Percentiles rank a stretch among this genome's conserved stretches.
Conservation (phyloP, 2,797 vertebrate species). For the Luscinia megarhynchos region DNA sequence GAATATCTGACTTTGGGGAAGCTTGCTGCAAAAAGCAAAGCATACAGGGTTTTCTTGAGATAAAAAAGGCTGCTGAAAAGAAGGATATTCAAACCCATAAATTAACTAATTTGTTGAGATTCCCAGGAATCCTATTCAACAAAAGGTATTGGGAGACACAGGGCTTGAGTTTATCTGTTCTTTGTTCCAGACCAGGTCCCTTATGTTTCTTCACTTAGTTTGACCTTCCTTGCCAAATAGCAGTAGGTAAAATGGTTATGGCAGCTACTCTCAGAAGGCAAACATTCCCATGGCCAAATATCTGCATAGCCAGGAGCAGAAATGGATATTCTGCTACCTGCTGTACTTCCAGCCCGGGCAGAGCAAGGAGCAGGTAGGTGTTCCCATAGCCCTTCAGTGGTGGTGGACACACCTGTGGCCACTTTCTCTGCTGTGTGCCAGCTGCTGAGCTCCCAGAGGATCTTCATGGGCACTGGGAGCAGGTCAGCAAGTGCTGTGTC, state of each 20-base stretch:
- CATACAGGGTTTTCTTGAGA: not conserved
- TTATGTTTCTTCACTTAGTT: not conserved
- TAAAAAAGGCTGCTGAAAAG: not conserved
- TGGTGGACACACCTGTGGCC: not conserved
- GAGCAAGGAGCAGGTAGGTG: accelerated
- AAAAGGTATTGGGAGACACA: not conserved
- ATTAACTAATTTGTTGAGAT: not conserved
- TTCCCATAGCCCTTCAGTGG: not conserved
- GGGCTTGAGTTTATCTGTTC: not conserved
- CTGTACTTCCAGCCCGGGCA: not conserved
- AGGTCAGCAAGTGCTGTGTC: not conserved
- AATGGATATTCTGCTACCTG: not conserved
- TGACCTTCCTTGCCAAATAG: not conserved
- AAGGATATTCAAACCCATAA: not conserved
- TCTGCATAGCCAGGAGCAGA: not conserved
- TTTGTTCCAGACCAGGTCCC: not conserved
- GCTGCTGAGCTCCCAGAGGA: not conserved
- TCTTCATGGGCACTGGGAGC: not conserved
- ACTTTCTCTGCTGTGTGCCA: not conserved
- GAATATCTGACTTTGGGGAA: not conserved
- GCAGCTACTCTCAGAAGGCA: not conserved
- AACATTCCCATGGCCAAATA: not conserved
- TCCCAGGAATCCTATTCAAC: not conserved
- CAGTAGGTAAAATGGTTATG: not conserved
- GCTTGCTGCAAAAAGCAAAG: not conserved